Base-by-base conservation (phyloP, 2,113 vertebrate species). In the Gambusia affinis region DNA sequence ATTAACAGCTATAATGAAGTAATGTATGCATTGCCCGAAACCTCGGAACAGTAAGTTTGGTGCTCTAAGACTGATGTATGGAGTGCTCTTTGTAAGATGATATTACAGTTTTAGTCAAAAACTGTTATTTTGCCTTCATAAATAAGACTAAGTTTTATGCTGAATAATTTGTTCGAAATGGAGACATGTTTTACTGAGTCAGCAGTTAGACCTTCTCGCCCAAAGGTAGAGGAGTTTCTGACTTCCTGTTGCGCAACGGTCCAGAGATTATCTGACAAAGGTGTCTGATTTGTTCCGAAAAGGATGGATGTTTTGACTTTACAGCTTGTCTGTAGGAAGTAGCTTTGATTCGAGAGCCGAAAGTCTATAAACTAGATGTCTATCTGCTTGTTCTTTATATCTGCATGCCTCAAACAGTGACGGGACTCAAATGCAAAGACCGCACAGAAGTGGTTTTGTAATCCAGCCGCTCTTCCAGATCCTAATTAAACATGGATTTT, bases 201-300 rank as follows among this genome's bases (percentile, higher is more conserved):
- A 47, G 15, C 44, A 17, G 4, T 17, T 47, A 17, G 44, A 47
- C 44, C 44, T 47, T 47, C 44, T 47, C 4, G 44, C 17, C 4
- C 12, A 1, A 47, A 19, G 44, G 4, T 6, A 17, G 44, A 47
- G 15, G 44, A 47, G 44, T 47, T 47, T 47, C 17, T 47, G 17
- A 47, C 14, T 42, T 44, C 12, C 42, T 44, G 42, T 44, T 44
- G 14, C 10, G 35, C 79, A 30, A 12, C 30, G 6, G 63, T n/a
- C 27, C n/a, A 17, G 54, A 39, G 64, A 81, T 76, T 67, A 62
- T 70, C 62, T 78, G 76, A 60, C 76, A 71, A 61, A 60, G 8
- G 10, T 63, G 47, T 83, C 70, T 70, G 65, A 79, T 75, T 54
- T 37, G 11, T 42, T 31, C n/a, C 64, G 62, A 81, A 76, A 11